These are phyloP conservation scores for Zapus hudsonius DNA, from an alignment of 2,113 vertebrate species.

Conservation along the genomic window DNA sequence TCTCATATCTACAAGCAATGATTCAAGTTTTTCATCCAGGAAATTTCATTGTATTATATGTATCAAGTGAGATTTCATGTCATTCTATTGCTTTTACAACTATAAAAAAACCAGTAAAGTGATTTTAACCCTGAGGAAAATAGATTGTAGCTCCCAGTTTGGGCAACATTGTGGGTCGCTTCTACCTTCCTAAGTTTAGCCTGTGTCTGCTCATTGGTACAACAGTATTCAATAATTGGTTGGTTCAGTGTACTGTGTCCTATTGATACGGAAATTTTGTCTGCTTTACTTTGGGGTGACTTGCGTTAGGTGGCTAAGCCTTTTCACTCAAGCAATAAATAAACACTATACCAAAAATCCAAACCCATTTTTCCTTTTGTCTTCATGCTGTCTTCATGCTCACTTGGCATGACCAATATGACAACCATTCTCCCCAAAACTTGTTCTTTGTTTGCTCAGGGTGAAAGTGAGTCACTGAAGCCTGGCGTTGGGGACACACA, in stretches of 20 bases:
- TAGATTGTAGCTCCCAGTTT: not conserved
- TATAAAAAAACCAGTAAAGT: not conserved
- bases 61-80: not conserved
- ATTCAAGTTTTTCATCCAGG: not conserved
- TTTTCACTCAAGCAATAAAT: not conserved
- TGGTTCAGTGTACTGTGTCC: not conserved
- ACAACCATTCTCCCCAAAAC: not conserved
- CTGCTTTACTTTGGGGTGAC: not conserved
- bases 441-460: slow-evolving; percentile 23
- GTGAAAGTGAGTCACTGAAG: slow-evolving; percentile 24
- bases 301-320: not conserved
- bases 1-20: accelerated
- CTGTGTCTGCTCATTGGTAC: not conserved
- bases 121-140: slow-evolving; percentile 56
- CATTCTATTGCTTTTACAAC: not conserved
- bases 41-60: not conserved
- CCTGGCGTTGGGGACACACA: not conserved
- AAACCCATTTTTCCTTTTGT: not conserved
- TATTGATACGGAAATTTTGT: not conserved
- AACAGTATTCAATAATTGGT: not conserved
- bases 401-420: not conserved
- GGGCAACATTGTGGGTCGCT: not conserved
- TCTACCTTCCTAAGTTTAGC: not conserved
- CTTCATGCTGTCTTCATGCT: not conserved
- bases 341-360: not conserved